A percentile compares a stretch with the other conserved stretches of the same genome.
phyloP scores from a whole-genome alignment of 30 jellyfish, hydroid and myxozoan species.

The Aurelia sp. region DNA sequence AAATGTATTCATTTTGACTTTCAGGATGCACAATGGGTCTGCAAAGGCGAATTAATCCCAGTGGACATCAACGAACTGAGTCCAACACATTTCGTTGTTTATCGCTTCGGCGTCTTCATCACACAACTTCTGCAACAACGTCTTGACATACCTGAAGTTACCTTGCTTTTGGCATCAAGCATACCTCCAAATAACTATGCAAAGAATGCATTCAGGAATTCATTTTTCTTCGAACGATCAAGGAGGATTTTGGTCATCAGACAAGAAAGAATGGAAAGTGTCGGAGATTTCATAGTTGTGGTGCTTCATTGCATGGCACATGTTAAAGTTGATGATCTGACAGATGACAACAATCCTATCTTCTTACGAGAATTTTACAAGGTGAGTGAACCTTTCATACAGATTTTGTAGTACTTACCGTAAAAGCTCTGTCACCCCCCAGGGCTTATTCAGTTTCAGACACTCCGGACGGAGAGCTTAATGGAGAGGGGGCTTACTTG shows the following conservation, averaged over 20 bases:
- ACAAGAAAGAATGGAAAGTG: constrained; percentile 96
- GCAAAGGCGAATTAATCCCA: constrained; percentile 92
- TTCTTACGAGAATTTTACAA: constrained; percentile 94
- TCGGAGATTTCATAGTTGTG: constrained; percentile 95
- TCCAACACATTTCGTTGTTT: constrained; percentile 96
- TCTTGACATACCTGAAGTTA: constrained; percentile 89
- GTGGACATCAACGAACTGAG: constrained; percentile 95
- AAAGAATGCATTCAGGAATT: constrained; percentile 94
- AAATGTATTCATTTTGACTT: neutral
- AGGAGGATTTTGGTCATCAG: constrained; percentile 86
- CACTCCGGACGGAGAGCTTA: too few relatives aligned
- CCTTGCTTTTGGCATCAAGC: constrained; percentile 92
- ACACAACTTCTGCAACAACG: constrained; percentile 80
- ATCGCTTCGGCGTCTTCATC: constrained; percentile 96
- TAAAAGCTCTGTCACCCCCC: too few relatives aligned
- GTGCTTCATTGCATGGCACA: constrained; percentile 97
- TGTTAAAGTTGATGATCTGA: constrained; percentile 87
- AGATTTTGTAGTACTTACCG: too few relatives aligned
- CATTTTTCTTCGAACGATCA: constrained; percentile 95
- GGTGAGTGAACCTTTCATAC: constrained; percentile 35
- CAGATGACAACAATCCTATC: constrained; percentile 81
- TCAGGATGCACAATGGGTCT: constrained; percentile 99
- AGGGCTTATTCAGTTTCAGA: too few relatives aligned
- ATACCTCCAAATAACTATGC: constrained; percentile 92
- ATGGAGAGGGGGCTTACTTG: too few relatives aligned